Conservation (phyloP, 2,113 vertebrate species). For the Protobothrops mucrosquamatus region DNA sequence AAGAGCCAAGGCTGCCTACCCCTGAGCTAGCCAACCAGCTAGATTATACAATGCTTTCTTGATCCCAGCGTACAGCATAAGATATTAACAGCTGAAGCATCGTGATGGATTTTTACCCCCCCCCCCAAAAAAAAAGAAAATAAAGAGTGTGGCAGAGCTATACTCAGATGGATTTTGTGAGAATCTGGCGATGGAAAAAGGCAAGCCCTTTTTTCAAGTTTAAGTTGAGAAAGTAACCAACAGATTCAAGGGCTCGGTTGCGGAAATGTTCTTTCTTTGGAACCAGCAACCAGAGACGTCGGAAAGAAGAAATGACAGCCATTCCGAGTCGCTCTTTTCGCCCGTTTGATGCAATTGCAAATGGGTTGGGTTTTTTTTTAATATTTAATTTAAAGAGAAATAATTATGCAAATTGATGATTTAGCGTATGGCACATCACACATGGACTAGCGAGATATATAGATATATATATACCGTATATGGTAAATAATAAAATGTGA, state of each 20-base stretch:
- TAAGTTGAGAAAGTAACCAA: slow-evolving; percentile 39
- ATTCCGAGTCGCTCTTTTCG: not conserved
- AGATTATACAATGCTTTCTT: slow-evolving; percentile 49
- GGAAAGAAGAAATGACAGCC: slow-evolving; percentile 20
- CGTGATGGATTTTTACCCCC: slow-evolving; percentile 4
- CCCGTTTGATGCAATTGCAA: slow-evolving; percentile 27
- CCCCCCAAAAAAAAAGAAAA: not conserved
- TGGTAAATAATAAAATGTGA: too few species aligned
- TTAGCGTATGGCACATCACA: too few species aligned
- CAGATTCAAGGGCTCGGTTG: slow-evolving; percentile 5
- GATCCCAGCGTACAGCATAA: slow-evolving; percentile 52
- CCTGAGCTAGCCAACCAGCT: slow-evolving; percentile 34
- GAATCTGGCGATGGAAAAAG: not conserved
- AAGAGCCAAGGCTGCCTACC: too few species aligned
- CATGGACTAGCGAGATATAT: too few species aligned
- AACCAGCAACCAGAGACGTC: slow-evolving; percentile 12
- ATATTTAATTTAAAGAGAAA: not conserved
- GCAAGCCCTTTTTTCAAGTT: not conserved
- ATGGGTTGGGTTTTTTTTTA: slow-evolving; percentile 1
- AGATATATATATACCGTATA: too few species aligned
- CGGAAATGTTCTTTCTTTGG: slow-evolving; percentile 5
- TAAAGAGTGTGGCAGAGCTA: slow-evolving; percentile 7
- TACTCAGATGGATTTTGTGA: not conserved
- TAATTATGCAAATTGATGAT: not conserved
- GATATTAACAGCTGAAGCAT: slow-evolving; percentile 17